Base-by-base conservation (phyloP, 2,113 vertebrate species). In the Thomomys bottae region DNA sequence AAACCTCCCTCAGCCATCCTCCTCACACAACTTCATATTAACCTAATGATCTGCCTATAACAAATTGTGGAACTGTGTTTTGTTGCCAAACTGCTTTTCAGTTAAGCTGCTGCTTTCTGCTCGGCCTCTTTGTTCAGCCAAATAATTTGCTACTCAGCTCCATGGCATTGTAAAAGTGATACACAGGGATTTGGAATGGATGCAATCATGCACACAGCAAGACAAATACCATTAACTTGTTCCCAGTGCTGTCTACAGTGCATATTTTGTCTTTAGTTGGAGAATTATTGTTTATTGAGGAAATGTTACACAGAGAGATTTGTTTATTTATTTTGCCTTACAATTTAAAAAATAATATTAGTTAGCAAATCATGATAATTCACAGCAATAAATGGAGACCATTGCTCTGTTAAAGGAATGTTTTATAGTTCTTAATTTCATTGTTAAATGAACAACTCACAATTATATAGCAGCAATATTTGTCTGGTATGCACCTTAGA, bases 11-110 rank as follows among this genome's bases (percentile, higher is more conserved):
- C 77, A 85, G 94, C 84, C 92, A 38, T 78, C 90, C 82, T 91
- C 84, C 76, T 78, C 88, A 88, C 36, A 82, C 36, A 89, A 93
- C 84, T 94, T 92, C 77, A 82, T 93, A 94, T 95, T 96, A 97
- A 96, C 94, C 87, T 95, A 93, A 96, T 95, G 93, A 87, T 95
- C 88, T 95, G 72, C 90, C 92, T 86, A 59, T 87, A 95, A 96
- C 90, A 95, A 95, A 92, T 93, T 92, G 92, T 95, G 21, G 0
- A 92, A 93, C 75, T 84, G 66, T 77, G 79, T 87, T 96, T 95
- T 92, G 59, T 86, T 95, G 90, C 68, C 93, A 96, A 95, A 94
- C 54, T 84, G 68, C 87, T 93, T 95, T 92, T 90, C 64, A 89
- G 86, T 91, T 88, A 96, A 93, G 87, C 92, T 95, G 67, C 40